A percentile compares a stretch with the other conserved stretches of the same genome.
Evolutionary conservation across 2,113 vertebrate species (phyloP).

Genomic region (Chitala chitala): DNA sequence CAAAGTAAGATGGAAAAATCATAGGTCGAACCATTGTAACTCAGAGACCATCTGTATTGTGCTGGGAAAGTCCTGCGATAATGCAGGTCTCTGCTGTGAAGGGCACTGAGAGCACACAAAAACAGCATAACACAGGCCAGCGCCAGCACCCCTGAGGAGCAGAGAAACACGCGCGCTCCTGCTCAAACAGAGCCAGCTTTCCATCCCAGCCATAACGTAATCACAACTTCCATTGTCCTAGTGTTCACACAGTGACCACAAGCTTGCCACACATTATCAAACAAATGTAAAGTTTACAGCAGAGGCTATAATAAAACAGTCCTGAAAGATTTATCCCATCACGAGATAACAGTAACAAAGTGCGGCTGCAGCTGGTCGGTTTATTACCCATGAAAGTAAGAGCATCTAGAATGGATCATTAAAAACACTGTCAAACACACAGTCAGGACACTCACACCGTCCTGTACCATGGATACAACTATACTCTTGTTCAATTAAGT

Average conservation of each 20-base stretch:
- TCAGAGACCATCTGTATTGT: too few species aligned
- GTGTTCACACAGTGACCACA: neutral
- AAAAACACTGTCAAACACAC: conserved; percentile 43
- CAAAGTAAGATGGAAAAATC: too few species aligned
- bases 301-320: conserved; percentile 22
- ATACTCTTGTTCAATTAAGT: neutral
- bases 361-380: conserved; percentile 43
- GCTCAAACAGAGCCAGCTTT: neutral
- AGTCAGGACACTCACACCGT: conserved; percentile 28
- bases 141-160: too few species aligned
- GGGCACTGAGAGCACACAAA: too few species aligned
- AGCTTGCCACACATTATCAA: neutral
- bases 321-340: conserved; percentile 26
- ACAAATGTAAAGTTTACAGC: conserved; percentile 15
- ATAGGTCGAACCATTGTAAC: too few species aligned
- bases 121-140: too few species aligned
- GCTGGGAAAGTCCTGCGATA: too few species aligned
- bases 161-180: too few species aligned
- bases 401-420: conserved; percentile 46
- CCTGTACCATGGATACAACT: too few species aligned
- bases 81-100: too few species aligned
- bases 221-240: neutral
- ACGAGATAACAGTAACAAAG: conserved; percentile 39
- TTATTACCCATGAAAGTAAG: conserved; percentile 44
- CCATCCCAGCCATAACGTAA: neutral